Evolutionary conservation across 1,140 invertebrate genomes (phyloP).

Genomic region (Magallana angulata): DNA sequence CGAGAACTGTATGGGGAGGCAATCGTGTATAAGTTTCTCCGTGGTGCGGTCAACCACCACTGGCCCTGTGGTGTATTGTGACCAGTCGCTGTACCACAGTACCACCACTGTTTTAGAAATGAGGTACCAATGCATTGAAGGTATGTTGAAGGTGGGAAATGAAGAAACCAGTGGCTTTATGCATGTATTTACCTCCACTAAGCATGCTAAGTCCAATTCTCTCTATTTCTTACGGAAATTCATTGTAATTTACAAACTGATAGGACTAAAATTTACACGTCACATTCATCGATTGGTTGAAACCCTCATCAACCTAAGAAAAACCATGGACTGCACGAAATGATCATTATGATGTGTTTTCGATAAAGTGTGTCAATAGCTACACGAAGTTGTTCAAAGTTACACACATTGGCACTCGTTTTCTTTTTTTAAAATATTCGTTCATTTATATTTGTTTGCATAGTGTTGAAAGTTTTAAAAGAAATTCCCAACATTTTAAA

Average conservation of each 20-base stretch:
- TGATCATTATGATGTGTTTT: too few species aligned
- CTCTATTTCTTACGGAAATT: not conserved
- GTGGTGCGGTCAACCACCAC: not conserved
- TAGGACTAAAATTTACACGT: not conserved
- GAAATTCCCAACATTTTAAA: too few species aligned
- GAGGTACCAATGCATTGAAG: not conserved
- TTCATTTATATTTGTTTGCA: not conserved
- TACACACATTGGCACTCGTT: not conserved
- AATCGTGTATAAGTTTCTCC: not conserved
- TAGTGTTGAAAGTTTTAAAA: not conserved
- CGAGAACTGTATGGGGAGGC: not conserved
- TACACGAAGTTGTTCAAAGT: not conserved
- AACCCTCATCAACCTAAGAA: not conserved
- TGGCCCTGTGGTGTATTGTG: not conserved
- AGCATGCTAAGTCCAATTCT: too few species aligned
- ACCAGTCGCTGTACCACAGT: not conserved
- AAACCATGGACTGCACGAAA: too few species aligned
- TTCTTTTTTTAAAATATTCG: not conserved
- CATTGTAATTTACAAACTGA: not conserved
- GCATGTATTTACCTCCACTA: too few species aligned
- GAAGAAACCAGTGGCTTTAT: not conserved
- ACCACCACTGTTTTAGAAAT: conserved; percentile 1
- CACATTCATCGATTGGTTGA: not conserved
- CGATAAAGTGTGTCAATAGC: not conserved
- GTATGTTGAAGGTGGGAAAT: not conserved